A percentile compares a stretch with the other conserved stretches of the same genome.
These are phyloP conservation scores for Spizaetus ornatus DNA, from an alignment of 2,113 vertebrate genomes.

Conservation along the genomic window DNA sequence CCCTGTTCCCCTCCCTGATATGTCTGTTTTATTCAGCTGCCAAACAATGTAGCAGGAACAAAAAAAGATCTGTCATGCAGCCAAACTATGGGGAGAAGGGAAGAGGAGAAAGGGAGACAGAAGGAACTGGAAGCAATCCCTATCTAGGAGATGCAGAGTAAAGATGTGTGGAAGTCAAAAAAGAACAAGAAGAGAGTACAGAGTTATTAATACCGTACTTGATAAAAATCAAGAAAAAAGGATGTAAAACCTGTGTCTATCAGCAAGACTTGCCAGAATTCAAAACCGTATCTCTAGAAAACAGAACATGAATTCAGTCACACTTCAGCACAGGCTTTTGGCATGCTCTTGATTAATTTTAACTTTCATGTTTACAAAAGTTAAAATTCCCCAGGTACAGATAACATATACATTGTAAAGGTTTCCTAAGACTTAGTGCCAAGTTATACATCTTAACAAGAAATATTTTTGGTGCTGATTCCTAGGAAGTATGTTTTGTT, in stretches of 20 bases:
- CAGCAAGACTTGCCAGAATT: background rate
- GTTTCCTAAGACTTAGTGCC: background rate
- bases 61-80: background rate
- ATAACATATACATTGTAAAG: background rate
- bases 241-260: background rate
- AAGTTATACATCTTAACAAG: background rate
- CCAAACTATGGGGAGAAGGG: background rate
- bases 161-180: background rate
- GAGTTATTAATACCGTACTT: background rate
- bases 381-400: background rate
- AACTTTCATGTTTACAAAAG: background rate
- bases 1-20: background rate
- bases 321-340: background rate
- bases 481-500: background rate
- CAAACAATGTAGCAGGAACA: background rate
- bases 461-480: background rate
- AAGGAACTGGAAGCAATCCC: background rate
- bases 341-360: background rate
- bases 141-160: background rate
- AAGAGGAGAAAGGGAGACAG: background rate
- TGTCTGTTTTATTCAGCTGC: background rate
- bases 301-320: background rate
- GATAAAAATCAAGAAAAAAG: background rate
- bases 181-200: background rate
- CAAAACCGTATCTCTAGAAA: background rate